phyloP scores from a whole-genome alignment of 1,140 invertebrate genomes.

The Marisa cornuarietis region DNA sequence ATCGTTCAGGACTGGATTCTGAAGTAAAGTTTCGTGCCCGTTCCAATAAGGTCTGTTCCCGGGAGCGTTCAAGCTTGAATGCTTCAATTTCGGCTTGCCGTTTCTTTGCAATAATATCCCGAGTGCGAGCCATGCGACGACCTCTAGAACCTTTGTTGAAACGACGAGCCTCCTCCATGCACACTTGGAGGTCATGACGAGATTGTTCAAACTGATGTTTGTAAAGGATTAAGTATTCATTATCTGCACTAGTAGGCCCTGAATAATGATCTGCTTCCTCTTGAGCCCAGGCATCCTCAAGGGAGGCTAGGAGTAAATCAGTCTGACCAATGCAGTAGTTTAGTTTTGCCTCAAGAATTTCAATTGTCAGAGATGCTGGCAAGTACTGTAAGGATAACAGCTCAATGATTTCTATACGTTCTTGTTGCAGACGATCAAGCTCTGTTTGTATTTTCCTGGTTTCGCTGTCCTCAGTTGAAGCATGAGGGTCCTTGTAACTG shows the following conservation, averaged over 20 bases:
- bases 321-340: constrained; percentile 64
- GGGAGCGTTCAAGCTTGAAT: constrained; percentile 52
- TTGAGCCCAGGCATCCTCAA: constrained; percentile 49
- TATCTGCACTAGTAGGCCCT: constrained; percentile 11
- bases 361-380: constrained; percentile 58
- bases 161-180: constrained; percentile 41
- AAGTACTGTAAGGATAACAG: constrained; percentile 55
- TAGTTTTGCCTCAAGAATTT: constrained; percentile 58
- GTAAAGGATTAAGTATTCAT: constrained; percentile 44
- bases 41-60: constrained; percentile 34
- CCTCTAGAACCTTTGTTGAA: constrained; percentile 35
- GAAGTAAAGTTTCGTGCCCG: constrained; percentile 9
- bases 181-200: constrained; percentile 42
- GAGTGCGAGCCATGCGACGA: constrained; percentile 37
- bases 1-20: constrained; percentile 4
- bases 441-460: constrained; percentile 39
- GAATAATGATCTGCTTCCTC: constrained; percentile 24
- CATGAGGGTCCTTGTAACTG: neutral
- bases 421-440: constrained; percentile 53
- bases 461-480: constrained; percentile 7
- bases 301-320: constrained; percentile 51
- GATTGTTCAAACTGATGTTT: constrained; percentile 41
- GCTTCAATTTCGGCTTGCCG: constrained; percentile 51
- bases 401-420: constrained; percentile 58
- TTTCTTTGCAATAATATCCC: constrained; percentile 36